Evolutionary conservation across 2,797 vertebrate genomes (phyloP).

Genomic region (Podarcis siculus): DNA sequence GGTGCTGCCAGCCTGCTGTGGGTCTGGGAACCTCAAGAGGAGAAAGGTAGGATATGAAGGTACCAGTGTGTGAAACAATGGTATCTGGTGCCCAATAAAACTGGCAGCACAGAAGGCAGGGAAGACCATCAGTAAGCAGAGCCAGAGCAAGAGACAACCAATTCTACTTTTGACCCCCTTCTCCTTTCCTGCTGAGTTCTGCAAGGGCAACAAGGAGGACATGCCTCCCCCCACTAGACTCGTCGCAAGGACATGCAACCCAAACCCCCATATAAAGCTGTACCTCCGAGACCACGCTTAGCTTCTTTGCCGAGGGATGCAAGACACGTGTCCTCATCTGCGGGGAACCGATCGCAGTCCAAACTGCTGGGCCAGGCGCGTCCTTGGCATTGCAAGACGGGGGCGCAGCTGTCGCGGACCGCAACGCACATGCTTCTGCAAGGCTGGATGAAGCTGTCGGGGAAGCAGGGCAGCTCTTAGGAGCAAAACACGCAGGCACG

Average conservation of each 20-base stretch:
- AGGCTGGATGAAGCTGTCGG: slow-evolving; percentile 86
- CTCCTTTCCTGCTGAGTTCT: too few relatives aligned
- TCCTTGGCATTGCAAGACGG: slow-evolving; percentile 85
- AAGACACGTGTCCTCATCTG: slow-evolving; percentile 86
- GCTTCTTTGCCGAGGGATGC: slow-evolving; percentile 78
- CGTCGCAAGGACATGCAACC: neutral
- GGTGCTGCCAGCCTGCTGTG: too few relatives aligned
- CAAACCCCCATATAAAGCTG: neutral
- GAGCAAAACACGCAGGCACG: neutral
- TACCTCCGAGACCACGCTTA: slow-evolving; percentile 84
- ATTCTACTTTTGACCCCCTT: too few relatives aligned
- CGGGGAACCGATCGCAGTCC: slow-evolving; percentile 85
- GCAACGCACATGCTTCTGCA: slow-evolving; percentile 88
- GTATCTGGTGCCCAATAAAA: too few relatives aligned
- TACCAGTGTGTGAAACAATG: neutral
- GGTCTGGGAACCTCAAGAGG: too few relatives aligned
- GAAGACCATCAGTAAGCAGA: too few relatives aligned
- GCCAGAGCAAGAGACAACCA: too few relatives aligned
- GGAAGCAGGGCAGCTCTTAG: neutral
- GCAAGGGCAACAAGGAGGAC: too few relatives aligned
- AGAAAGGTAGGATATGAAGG: too few relatives aligned
- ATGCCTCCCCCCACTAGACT: too few relatives aligned
- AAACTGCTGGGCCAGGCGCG: slow-evolving; percentile 85
- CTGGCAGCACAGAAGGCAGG: too few relatives aligned
- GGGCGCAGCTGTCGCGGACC: slow-evolving; percentile 86